phyloP scores from a whole-genome alignment of 2,888 invertebrate genomes.

The Limnephilus lunatus region DNA sequence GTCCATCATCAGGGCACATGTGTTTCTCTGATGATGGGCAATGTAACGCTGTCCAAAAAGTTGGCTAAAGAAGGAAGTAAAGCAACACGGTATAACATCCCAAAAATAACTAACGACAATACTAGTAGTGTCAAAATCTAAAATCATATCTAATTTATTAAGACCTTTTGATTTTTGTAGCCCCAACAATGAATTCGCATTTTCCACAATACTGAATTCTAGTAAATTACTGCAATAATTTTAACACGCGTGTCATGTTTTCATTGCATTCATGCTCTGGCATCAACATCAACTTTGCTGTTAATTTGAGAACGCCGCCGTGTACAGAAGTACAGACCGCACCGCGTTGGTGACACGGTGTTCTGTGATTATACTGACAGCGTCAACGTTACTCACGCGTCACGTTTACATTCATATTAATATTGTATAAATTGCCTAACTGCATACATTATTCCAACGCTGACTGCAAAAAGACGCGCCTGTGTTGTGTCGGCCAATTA shows the following conservation, averaged over 20 bases:
- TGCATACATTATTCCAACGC: background rate
- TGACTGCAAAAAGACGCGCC: background rate
- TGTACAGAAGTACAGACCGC: background rate
- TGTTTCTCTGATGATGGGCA: no score
- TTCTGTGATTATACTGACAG: conserved; percentile 2
- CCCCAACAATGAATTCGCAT: background rate
- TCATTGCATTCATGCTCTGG: background rate
- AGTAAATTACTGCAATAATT: background rate
- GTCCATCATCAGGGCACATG: no score
- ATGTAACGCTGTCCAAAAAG: no score
- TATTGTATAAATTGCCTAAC: background rate
- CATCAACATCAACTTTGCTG: conserved; percentile 2
- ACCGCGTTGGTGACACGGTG: background rate
- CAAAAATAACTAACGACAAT: no score
- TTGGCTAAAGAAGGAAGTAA: no score
- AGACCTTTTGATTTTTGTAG: no score
- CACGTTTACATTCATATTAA: background rate
- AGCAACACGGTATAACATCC: no score
- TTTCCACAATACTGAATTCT: background rate
- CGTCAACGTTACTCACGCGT: background rate
- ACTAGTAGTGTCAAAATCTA: no score
- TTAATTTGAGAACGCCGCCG: no score
- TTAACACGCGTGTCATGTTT: background rate
- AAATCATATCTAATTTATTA: no score
- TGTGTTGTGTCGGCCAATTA: background rate